Evolutionary conservation across 1,140 invertebrate genomes (phyloP), one percentile per base, ranked within the genome.

Genomic region (Zaprionus africanus): DNA sequence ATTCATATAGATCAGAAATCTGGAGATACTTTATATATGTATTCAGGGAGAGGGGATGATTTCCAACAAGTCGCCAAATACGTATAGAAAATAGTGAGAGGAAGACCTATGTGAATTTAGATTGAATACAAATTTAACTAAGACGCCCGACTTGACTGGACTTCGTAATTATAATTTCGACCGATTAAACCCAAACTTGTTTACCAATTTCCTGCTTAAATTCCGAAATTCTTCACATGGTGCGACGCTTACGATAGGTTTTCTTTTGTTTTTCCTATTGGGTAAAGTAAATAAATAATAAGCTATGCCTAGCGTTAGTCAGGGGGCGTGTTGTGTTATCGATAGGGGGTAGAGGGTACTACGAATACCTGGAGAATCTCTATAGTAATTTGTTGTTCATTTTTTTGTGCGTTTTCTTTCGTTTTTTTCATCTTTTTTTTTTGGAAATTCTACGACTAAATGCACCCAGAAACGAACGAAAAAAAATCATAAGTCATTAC

Each of bases 401-500:
- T 13, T 46, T n/a, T 51, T 24, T 51, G 19, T 51, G 19, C 22
- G 46, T 51, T 51, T 24, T 24, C 34, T 22, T 22, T 22, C 22
- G 22, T 22, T 22, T 22, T 22, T 13, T n/a, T n/a, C 63, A 26
- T 34, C 49, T 36, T 38, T 64, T 58, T 26, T 43, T 77, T 59
- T 53, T 73, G 36, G 57, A 60, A 77, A 65, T 66, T 85, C 85
- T 61, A 85, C 82, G 61, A 81, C 82, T 83, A 79, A 85, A 82
- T 85, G 79, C 82, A 90, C 76, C 79, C 64, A 63, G 70, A 62
- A 79, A 70, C 67, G 68, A 84, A 76, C 71, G 49, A 74, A 67
- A 78, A 70, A 70, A 70, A 83, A 66, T 79, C 59, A 67, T 57
- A 63, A 36, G 4, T 46, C 15, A 49, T 58, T 61, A 43, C 43